Evolutionary conservation across 2,888 invertebrate genomes (phyloP), one percentile per base, ranked within the genome.

Genomic region (Drosophila nigricruria): DNA sequence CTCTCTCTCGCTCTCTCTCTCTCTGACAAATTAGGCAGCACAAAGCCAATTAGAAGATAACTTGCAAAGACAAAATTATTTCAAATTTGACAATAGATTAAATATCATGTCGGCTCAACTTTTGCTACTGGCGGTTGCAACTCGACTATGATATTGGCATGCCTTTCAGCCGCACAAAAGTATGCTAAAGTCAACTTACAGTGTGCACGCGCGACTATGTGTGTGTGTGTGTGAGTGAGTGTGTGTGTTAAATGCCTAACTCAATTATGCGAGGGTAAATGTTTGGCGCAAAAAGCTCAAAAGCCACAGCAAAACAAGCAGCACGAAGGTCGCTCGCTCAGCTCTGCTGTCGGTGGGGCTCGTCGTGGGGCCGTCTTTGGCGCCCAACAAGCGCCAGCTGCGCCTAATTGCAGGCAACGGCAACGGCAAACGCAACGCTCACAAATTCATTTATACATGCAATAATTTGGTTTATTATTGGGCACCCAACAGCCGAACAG

Each of bases 391-490:
- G 78, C 76, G 74, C 70, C 88, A 82, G 82, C 84, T 88, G 88
- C 82, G 84, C 86, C 80, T 86, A 86, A 86, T 86, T 86, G 86
- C 84, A 86, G 81, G 73, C 82, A 78, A n/a, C 0, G 3, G 18
- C 32, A 50, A 32, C 2, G 5, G 50, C 32, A 52, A 78, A 72
- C 67, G 71, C 64, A 75, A 65, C 82, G 82, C 82, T 82, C 80
- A 77, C 78, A 77, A 70, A 73, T 82, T 77, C 87, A 84, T 86
- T 88, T 88, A 88, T 88, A 84, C 89, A 86, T 86, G 86, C 86
- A 88, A 88, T 86, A 81, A 77, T 79, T 79, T 77, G 81, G 86
- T 86, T 86, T 86, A 86, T 86, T 86, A 86, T 86, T 83, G 86
- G 81, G 70, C 57, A 62, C 63, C 69, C 59, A 69, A 52, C 62